A percentile compares a stretch with the other conserved stretches of the same genome.
Conservation (phyloP, 2,113 vertebrate genomes). For the Pluvialis apricaria region DNA sequence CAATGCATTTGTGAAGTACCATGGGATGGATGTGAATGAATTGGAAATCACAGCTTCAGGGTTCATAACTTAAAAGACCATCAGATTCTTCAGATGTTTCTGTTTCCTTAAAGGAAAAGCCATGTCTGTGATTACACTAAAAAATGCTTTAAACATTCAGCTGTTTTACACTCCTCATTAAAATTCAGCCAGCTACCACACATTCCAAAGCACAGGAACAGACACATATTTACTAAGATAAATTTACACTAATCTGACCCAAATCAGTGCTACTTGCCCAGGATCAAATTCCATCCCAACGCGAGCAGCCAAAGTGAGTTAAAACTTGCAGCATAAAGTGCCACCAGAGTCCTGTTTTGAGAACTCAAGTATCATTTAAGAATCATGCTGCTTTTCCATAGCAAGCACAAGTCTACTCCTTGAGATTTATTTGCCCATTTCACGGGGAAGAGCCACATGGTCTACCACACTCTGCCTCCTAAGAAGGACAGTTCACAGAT, state of each 20-base stretch:
- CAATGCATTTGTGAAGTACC: not conserved
- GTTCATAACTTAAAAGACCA: not conserved
- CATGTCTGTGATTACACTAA: not conserved
- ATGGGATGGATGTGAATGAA: not conserved
- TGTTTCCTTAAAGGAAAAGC: not conserved
- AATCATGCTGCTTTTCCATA: not conserved
- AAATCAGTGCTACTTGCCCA: not conserved
- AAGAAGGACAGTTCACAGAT: not conserved
- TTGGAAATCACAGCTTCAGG: not conserved
- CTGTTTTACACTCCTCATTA: conserved; percentile 3
- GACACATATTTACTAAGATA: not conserved
- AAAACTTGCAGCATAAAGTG: not conserved
- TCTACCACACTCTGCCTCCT: not conserved
- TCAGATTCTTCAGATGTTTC: conserved; percentile 9
- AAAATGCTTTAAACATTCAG: not conserved
- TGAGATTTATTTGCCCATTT: not conserved
- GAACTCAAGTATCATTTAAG: not conserved
- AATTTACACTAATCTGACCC: not conserved
- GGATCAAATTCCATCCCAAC: not conserved
- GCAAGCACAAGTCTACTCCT: not conserved
- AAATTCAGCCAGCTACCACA: not conserved
- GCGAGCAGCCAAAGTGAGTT: not conserved
- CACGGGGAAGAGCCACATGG: accelerated
- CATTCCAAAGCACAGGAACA: conserved; percentile 25
- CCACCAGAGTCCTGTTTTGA: not conserved